Conservation (phyloP, 2,113 vertebrate genomes). For the Anarhynchus alexandrinus region DNA sequence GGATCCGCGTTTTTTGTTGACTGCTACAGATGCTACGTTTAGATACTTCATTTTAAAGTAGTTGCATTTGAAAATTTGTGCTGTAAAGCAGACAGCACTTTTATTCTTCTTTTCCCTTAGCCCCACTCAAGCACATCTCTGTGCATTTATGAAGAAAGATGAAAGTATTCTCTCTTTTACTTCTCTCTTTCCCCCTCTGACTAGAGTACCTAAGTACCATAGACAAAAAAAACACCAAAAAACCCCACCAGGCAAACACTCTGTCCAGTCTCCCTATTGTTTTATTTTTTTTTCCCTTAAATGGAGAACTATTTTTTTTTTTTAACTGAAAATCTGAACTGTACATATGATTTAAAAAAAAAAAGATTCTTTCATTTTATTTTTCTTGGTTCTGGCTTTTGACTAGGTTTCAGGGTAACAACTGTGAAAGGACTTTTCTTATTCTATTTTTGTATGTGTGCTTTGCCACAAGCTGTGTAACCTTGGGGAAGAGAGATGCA, state of each 20-base stretch:
- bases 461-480: background rate
- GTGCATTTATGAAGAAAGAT: background rate
- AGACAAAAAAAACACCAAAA: background rate
- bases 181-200: background rate
- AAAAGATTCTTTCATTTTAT: background rate
- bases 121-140: background rate
- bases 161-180: background rate
- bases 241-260: background rate
- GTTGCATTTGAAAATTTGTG: background rate
- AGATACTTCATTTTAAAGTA: background rate
- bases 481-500: background rate
- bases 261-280: background rate
- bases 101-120: background rate
- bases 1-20: background rate
- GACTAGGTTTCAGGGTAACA: background rate
- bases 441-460: background rate
- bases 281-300: background rate
- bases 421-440: background rate
- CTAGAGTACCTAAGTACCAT: background rate
- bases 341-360: background rate
- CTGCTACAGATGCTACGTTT: background rate
- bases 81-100: conserved; percentile 24
- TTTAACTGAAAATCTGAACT: background rate
- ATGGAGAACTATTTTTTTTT: background rate
- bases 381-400: background rate